Base-by-base conservation (phyloP, 2,797 vertebrate species). In the Mallotus villosus region DNA sequence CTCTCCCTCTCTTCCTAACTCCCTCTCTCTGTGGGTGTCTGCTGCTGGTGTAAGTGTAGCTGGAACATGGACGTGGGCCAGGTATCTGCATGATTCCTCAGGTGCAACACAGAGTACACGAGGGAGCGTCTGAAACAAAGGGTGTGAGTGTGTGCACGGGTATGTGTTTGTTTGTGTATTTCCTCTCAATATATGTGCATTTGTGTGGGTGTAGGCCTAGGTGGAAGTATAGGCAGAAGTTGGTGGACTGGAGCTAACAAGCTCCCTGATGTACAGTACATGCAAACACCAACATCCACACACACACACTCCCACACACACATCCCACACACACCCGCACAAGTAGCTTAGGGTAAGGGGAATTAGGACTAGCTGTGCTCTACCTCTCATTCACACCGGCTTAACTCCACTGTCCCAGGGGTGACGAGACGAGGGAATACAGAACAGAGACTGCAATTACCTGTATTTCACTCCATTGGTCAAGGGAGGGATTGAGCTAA, bases 391-490 rank as follows among this genome's bases (percentile, higher is more conserved):
- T 90, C 81, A 76, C 84, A 79, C 74, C 22, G 46, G 72, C 80
- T 87, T 79, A 81, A 80, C 78, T 64, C 68, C 59, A 1, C 75
- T 4, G 75, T 87, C 85, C 82, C 88, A 6, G 11, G 37, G 77
- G 86, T 78, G 68, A 58, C 46, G n/a, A 27, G 61, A 25, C 73
- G 25, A 67, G 88, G 86, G 84, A 82, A 81, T 74, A 81, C 81
- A 74, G 78, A 81, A 86, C 80, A 62, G 59, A 82, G 75, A 80
- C 83, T 81, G 83, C 86, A 85, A 87, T 91, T 92, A 89, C 84
- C 86, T 84, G 80, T 46, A 81, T 88, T 83, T 86, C 85, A 81
- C 85, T 72, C 25, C 64, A 62, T 73, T 12, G 64, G 87, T 84
- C 84, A 72, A 74, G 90, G 85, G 89, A 89, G 70, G 81, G 77